These are phyloP conservation scores for Acanthacorydalis orientalis DNA, from an alignment of 2,888 invertebrate species.

Conservation along the genomic window DNA sequence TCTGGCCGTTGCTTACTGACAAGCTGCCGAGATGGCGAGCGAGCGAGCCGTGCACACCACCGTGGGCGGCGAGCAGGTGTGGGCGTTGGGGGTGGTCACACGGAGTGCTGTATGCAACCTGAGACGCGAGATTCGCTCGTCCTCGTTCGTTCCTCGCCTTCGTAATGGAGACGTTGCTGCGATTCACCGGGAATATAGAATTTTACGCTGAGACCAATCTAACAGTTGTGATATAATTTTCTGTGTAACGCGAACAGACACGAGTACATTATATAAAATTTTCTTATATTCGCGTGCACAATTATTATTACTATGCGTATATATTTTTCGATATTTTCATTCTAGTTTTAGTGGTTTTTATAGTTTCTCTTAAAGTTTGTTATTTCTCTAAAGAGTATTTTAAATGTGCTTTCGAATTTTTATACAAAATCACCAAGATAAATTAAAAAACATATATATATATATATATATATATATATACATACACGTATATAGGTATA, in stretches of 20 bases:
- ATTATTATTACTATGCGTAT: not conserved
- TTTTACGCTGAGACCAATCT: slow-evolving; percentile 9
- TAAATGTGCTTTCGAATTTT: too few species aligned
- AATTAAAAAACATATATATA: too few species aligned
- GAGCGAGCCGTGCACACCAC: not conserved
- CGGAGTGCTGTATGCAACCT: not conserved
- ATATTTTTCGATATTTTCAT: not conserved
- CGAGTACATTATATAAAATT: slow-evolving; percentile 12
- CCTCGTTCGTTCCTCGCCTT: too few species aligned
- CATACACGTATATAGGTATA: too few species aligned
- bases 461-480: too few species aligned
- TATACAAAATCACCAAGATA: too few species aligned
- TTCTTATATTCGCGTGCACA: not conserved
- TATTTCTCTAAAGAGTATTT: too few species aligned
- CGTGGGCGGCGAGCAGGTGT: not conserved
- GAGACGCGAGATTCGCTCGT: not conserved
- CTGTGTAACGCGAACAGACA: slow-evolving; percentile 15
- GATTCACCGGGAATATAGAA: slow-evolving; percentile 21
- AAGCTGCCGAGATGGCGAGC: not conserved
- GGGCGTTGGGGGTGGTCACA: not conserved
- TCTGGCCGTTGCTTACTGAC: too few species aligned
- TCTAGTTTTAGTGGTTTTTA: too few species aligned
- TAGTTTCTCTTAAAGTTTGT: too few species aligned
- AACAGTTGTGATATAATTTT: too few species aligned
- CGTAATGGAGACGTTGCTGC: slow-evolving; percentile 3